Base-by-base conservation (phyloP, 2,888 invertebrate genomes). In the Drosophila mettleri region DNA sequence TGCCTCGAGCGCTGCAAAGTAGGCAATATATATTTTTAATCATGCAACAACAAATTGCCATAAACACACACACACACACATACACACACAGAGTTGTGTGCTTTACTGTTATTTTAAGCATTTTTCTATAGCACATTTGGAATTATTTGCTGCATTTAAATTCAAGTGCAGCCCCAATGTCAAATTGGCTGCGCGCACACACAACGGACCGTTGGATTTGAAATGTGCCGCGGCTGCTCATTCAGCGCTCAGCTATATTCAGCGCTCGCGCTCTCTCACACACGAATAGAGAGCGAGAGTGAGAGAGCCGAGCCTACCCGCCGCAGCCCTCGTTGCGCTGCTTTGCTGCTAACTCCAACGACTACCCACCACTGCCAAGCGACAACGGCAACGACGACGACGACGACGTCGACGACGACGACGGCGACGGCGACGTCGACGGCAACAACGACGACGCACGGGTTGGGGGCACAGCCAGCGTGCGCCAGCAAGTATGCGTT, bases 401-500 rank as follows among this genome's bases (percentile, higher is more conserved):
- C 70, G 52, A 58, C 70, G 61, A 48, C 69, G 53, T 67, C 82
- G 55, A 51, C 64, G 29, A 63, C 58, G 48, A 52, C 70, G 51
- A 61, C 70, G 58, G 59, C 72, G 55, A 69, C 82, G 58, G 49
- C 74, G 65, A 61, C 70, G 60, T 61, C 71, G 65, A 70, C 82
- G 58, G 60, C 70, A 60, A 58, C 70, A 55, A 61, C 71, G 63
- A 71, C 82, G 58, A 59, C 74, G 65, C 79, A 61, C 63, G 80
- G 88, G 76, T 76, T 65, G 83, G 84, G 88, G 74, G 68, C 64
- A 66, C 52, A 69, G 84, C 80, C 66, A 81, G 59, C 24, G 27
- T 55, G 76, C 66, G 27, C 90, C 87, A 90, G 49, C 74, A 91
- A 89, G 89, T 89, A 58, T 60, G 9, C 16, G 12, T 58, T 80